Base-by-base conservation (phyloP, 2,113 vertebrate species). In the Ctenodactylus gundi region DNA sequence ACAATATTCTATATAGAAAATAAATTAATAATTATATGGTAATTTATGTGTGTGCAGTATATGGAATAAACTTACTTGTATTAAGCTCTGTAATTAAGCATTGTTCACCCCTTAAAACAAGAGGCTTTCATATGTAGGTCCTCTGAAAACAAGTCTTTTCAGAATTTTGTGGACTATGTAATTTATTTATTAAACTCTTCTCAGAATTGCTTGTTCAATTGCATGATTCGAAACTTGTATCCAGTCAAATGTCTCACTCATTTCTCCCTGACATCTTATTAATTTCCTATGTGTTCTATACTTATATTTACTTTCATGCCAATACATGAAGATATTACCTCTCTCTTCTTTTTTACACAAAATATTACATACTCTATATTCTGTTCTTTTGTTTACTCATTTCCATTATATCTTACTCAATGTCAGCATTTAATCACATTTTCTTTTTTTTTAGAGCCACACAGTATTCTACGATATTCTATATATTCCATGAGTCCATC, bases 101-200 rank as follows among this genome's bases (percentile, higher is more conserved):
- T 39, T 78, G 34, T 70, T 95, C 49, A 18, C 55, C 49, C 18
- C 58, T 76, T 64, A 87, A 78, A 92, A 70, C 13, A 64, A 29
- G 27, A 7, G 21, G 23, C 57, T 85, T 86, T 91, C 25, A 75
- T 73, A 85, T 31, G 41, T 4, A 68, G 58, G 76, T 86, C 29
- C 31, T 83, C 57, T 75, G 21, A 20, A 90, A 94, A 90, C 49
- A 91, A 64, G 70, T 89, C 44, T 91, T 76, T 85, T 83, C 67
- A 80, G 51, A 91, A 90, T 80, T 55, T 92, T 57, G n/a, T 67
- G 89, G 57, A 72, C 36, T 1, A 31, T 80, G 39, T 62, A 83
- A 91, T 62, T 94, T 92, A 81, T 75, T 65, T 82, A 64, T 91
- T 86, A 91, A 89, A 72, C 20, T 68, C 34, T 72, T 86, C 90